A percentile compares a stretch with the other conserved stretches of the same genome.
Evolutionary conservation across 2,113 vertebrate genomes (phyloP).

Genomic region (Plecturocebus donacophilus): DNA sequence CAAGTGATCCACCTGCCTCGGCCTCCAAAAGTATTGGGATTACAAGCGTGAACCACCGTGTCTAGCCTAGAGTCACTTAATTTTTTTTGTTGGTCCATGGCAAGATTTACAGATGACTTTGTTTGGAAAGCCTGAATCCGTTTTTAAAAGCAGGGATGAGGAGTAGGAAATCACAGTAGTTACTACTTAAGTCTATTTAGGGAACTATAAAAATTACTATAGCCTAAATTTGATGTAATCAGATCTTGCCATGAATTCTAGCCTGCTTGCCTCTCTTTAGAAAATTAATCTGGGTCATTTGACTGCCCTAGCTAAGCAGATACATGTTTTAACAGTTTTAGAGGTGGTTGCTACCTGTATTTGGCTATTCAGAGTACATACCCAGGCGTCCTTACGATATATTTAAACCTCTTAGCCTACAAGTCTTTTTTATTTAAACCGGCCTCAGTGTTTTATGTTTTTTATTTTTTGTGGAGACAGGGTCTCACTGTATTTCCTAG

Average conservation of each 20-base stretch:
- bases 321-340: background rate
- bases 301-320: background rate
- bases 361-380: background rate
- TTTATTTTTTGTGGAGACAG: background rate
- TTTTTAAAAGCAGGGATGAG: background rate
- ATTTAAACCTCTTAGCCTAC: background rate
- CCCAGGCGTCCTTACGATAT: background rate
- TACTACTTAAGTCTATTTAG: background rate
- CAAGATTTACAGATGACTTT: background rate
- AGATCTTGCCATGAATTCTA: background rate
- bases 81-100: background rate
- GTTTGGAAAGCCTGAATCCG: constrained; percentile 23
- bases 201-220: background rate
- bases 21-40: no score
- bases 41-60: no score
- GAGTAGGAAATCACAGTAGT: background rate
- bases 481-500: no score
- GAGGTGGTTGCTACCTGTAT: background rate
- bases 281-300: background rate
- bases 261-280: background rate
- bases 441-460: background rate
- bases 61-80: background rate
- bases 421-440: background rate
- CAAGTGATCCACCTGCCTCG: no score
- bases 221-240: background rate